Evolutionary conservation across 1,140 invertebrate genomes (phyloP).

Genomic region (Neotoxoptera formosana): DNA sequence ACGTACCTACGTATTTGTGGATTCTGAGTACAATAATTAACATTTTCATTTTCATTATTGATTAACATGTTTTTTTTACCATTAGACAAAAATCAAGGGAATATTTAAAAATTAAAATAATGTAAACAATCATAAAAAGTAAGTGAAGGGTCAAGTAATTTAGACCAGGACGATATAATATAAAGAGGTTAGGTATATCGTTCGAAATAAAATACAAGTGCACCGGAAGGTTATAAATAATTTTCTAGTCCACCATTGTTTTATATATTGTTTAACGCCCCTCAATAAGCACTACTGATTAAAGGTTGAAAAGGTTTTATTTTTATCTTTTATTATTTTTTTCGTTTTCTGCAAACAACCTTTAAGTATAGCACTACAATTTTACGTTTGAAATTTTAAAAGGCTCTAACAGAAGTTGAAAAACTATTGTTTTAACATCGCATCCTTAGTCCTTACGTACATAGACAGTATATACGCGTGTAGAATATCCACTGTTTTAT

Average conservation of each 20-base stretch:
- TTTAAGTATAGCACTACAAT: neutral
- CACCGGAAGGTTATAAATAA: neutral
- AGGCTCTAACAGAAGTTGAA: neutral
- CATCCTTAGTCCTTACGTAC: too few species aligned
- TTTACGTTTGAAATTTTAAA: neutral
- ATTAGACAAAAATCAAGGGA: neutral
- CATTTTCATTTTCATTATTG: neutral
- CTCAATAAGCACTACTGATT: neutral
- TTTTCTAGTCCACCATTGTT: neutral
- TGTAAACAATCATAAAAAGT: neutral
- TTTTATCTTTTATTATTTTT: conserved; percentile 4
- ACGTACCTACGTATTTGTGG: neutral
- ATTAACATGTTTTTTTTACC: neutral
- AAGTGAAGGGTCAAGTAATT: neutral
- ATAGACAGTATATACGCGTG: neutral
- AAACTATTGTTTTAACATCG: neutral
- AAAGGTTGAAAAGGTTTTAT: conserved; percentile 5
- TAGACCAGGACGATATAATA: neutral
- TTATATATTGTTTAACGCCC: neutral
- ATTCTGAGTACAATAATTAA: neutral
- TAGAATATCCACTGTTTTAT: neutral
- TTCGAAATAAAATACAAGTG: neutral
- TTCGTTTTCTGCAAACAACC: neutral
- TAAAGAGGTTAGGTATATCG: neutral
- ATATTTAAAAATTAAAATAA: neutral